Base-by-base conservation (phyloP, 2,113 vertebrate species). In the Dicrurus megarhynchus region DNA sequence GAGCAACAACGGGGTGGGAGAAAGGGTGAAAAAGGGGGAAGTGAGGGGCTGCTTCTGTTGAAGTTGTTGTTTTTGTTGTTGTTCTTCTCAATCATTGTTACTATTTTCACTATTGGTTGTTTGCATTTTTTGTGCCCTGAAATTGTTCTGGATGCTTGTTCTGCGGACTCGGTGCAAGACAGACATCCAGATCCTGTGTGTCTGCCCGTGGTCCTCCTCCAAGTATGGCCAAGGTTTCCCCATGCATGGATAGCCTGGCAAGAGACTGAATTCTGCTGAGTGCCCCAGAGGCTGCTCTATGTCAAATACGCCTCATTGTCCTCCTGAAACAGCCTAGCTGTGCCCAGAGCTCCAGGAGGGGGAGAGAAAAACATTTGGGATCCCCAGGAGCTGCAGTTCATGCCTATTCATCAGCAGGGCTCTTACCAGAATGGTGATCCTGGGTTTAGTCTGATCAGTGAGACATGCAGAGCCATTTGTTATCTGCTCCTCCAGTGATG, bases 391-490 rank as follows among this genome's bases (percentile, higher is more conserved):
- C 39, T 77, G 67, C 76, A 56, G 76, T 49, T 59, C 26, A 71
- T 81, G 64, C 61, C 74, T 95, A 63, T 88, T 96, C 90, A 93
- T 93, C 63, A 84, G 18, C 64, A 30, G 12, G 7, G 37, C 33
- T 84, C 83, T 93, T 73, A 63, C 28, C 49, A 75, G 85, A 83
- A 84, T 76, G 90, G 84, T 41, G 84, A 85, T 82, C 69, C 21
- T 59, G 64, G 46, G 68, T 90, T 95, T 92, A 95, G 92, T 47
- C 49, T 33, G 60, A 93, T 97, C 92, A 97, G 71, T 70, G 57
- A 86, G 87, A 95, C 90, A 96, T 76, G 91, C 77, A 84, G 85
- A 80, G 63, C 84, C 95, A 94, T 94, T 95, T 95, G 93, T 95
- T 97, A 93, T 70, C 86, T 53, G 82, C 67, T 92, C 84, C 85